These are phyloP conservation scores for Gambusia affinis DNA, from an alignment of 2,113 vertebrate genomes.

Conservation along the genomic window DNA sequence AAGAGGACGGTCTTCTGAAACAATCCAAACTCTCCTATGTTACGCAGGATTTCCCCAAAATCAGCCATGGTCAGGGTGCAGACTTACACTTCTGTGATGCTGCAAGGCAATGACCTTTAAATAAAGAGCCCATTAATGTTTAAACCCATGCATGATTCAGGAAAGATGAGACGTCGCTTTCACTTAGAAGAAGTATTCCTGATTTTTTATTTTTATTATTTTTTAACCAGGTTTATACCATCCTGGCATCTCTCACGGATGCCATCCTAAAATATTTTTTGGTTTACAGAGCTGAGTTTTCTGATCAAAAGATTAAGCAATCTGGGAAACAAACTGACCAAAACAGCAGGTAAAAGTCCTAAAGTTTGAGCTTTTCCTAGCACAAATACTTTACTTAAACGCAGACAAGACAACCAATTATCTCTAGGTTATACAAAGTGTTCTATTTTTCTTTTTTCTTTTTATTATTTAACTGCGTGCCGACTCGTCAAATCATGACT, in stretches of 20 bases:
- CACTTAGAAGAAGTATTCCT: not conserved
- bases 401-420: not conserved
- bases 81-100: conserved; percentile 5
- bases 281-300: too few relatives aligned
- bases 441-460: not conserved
- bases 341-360: not conserved
- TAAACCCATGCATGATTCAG: conserved; percentile 45
- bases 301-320: not conserved
- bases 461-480: too few relatives aligned
- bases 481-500: not conserved
- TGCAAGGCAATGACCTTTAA: conserved; percentile 28
- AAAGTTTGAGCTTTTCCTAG: not conserved
- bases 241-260: not conserved
- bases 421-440: not conserved
- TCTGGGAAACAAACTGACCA: not conserved
- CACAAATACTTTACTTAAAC: not conserved
- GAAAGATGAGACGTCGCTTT: conserved; percentile 16
- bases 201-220: not conserved
- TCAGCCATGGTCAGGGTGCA: conserved; percentile 68
- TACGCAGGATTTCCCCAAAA: conserved; percentile 78
- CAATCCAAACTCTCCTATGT: conserved; percentile 81
- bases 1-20: conserved; percentile 83
- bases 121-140: conserved; percentile 65
- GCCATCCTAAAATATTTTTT: not conserved
- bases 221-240: not conserved